Base-by-base conservation (phyloP, 2,113 vertebrate species). In the Emydura subglobosa region DNA sequence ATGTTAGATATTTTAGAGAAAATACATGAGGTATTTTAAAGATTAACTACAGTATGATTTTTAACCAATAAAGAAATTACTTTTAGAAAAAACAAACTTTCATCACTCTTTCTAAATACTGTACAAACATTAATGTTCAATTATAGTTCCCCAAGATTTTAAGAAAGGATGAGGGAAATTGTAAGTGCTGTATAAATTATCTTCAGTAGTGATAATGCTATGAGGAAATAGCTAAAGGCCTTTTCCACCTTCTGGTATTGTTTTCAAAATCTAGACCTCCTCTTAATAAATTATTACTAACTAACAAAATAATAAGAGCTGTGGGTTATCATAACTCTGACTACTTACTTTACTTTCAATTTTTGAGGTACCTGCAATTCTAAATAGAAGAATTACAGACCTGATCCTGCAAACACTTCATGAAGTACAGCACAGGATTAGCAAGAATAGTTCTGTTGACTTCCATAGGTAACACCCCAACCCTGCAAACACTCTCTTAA, bases 401-500 rank as follows among this genome's bases (percentile, higher is more conserved):
- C 10, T 14, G 29, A 61, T 31, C 59, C 13, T 31, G 6, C 29
- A 61, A 29, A 12, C 57, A 6, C 57, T 59, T 59, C 57, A 65
- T 5, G 5, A 51, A 59, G 57, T 29, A 11, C 29, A 13, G 57
- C 27, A 29, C 57, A 14, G 27, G 57, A 59, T 59, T 13, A 59
- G 27, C 11, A 5, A 2, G 3, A 53, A 1, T 0, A 5, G 55
- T 74, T 44, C 0, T 6, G 24, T 42, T 49, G 5, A n/a, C 54
- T 57, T 1, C 2, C 85, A 2, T 12, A 3, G 57, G 5, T 0
- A 1, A 4, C 44, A 31, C 39, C 0, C 0, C 3, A 1, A 1
- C 24, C 82, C 49, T 42, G 5, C 49, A 1, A 10, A 0, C 6
- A 1, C 80, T 16, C 0, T 1, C 21, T 0, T 44, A 16, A 19